Base-by-base conservation (phyloP, 2,113 vertebrate species). In the Channa argus region DNA sequence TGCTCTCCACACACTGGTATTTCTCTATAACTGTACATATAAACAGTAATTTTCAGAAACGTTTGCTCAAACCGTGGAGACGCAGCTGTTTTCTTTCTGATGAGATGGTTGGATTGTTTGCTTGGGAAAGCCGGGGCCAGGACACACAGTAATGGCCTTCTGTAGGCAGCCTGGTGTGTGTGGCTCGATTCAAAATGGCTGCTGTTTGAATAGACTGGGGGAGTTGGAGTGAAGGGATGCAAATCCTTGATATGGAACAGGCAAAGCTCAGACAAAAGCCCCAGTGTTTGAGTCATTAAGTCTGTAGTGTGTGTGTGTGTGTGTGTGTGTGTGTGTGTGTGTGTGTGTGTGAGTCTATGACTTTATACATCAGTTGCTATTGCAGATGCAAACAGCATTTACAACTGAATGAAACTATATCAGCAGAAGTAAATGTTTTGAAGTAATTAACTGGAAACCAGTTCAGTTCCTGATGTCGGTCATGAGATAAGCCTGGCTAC, bases 171-270 rank as follows among this genome's bases (percentile, higher is more conserved):
- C 34, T 60, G 38, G 47, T 80, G 82, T 85, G 75, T n/a, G 55
- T 79, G 77, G 74, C 65, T 79, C 64, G 70, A 61, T 87, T 86
- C 71, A 86, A 82, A 79, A 84, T 81, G 82, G 74, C 58, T 87
- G 59, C 74, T 53, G 84, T 88, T 80, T 90, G 87, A 91, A 87
- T 84, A 89, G 75, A 53, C 80, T 71, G 88, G 81, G 83, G 88
- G 89, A 88, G 88, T 84, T 63, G 0, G 55, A 70, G 71, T 52
- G 74, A 86, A 50, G 65, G 68, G 84, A 92, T 92, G 87, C 82
- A 91, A 89, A 92, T 91, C 53, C 65, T 84, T 77, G 80, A 82
- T 86, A 87, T 89, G 85, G 84, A 86, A 85, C 80, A 80, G 63
- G 51, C 79, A 71, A 71, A 59, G 80, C 71, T 43, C 54, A 4